Conservation (phyloP, 2,797 vertebrate species). For the Dicrostonyx torquatus region DNA sequence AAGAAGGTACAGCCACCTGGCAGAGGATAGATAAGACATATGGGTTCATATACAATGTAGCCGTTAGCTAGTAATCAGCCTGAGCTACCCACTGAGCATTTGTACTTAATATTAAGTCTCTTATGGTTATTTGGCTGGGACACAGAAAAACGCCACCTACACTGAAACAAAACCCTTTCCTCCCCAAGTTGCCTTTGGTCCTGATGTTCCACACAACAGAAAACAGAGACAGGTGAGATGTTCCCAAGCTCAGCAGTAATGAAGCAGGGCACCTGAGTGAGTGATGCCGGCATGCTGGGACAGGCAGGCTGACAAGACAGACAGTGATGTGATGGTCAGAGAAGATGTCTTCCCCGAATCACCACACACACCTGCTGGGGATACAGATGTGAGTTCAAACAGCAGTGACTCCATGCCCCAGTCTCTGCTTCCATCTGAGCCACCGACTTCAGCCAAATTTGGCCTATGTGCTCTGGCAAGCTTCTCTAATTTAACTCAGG, state of each 20-base stretch:
- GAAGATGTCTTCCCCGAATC: not conserved
- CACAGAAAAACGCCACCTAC: not conserved
- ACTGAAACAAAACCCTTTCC: not conserved
- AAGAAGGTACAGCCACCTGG: not conserved
- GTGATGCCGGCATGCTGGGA: not conserved
- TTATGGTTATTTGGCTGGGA: not conserved
- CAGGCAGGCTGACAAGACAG: not conserved
- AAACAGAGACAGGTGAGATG: not conserved
- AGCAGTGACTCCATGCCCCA: not conserved
- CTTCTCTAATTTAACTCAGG: conserved; percentile 54
- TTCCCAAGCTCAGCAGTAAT: not conserved
- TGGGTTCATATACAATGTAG: not conserved
- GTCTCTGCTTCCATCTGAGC: not conserved
- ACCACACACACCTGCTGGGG: not conserved
- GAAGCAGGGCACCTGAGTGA: not conserved
- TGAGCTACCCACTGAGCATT: not conserved
- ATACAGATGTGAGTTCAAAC: not conserved
- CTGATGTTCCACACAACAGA: not conserved
- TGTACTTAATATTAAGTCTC: not conserved
- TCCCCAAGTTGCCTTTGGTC: not conserved
- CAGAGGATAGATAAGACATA: not conserved
- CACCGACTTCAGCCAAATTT: not conserved
- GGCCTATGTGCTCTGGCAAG: conserved; percentile 37
- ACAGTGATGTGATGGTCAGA: not conserved
- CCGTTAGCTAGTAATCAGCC: not conserved